Evolutionary conservation across 2,113 vertebrate species (phyloP), one percentile per base, ranked within the genome.

Genomic region (Sinocyclocheilus anshuiensis): DNA sequence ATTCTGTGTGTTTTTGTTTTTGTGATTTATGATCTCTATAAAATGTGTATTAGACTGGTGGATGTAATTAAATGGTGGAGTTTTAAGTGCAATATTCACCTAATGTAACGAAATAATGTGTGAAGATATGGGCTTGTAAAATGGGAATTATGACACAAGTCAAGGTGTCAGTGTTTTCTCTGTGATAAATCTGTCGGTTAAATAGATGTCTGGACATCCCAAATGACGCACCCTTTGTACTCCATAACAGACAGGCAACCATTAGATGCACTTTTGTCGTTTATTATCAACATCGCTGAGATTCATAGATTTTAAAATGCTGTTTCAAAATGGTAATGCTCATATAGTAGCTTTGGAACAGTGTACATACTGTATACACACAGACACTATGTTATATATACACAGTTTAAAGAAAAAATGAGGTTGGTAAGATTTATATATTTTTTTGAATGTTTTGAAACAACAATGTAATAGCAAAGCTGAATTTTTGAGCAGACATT

Each of bases 41-140:
- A 98, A 99, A 95, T 92, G 93, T 97, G 97, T 99, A 99, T 98
- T 96, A 95, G 95, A 95, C 95, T 94, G 96, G 96, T 97, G 96
- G 97, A 97, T 97, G 97, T 97, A 97, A 97, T 98, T 97, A 97
- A 97, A 97, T 95, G 96, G 97, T 95, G 91, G 96, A 96, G 95
- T 98, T 96, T 97, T 97, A 97, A 95, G 97, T 97, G 96, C 96
- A 96, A 94, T 97, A 96, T 97, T 97, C 96, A 95, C 93, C 97
- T 98, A 96, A 97, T 97, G 96, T 94, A 95, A 92, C 96, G 96
- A 96, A 96, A 96, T 96, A 97, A 97, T 93, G 93, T 95, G 94
- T 93, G 96, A 93, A 95, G 96, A 96, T 97, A 96, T 96, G 95
- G 95, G 96, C 95, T 96, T 95, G 95, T 97, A 96, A 96, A 98